Evolutionary conservation across 1,140 invertebrate genomes (phyloP).

Genomic region (Ruditapes philippinarum): DNA sequence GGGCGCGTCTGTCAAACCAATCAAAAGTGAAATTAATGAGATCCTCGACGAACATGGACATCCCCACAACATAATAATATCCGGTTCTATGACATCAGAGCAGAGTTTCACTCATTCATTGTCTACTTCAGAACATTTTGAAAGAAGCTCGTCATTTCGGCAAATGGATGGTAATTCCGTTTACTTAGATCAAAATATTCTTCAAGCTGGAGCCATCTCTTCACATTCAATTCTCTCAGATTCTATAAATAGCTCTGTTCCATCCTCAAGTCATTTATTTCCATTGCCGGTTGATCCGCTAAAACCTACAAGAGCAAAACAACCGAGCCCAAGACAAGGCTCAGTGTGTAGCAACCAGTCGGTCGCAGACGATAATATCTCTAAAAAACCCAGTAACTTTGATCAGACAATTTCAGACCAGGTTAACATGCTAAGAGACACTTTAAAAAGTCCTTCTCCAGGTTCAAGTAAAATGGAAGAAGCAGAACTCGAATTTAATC

Average conservation of each 20-base stretch:
- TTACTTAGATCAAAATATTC: background rate
- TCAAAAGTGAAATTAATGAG: background rate
- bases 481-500: background rate
- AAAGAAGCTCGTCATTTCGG: background rate
- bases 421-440: slow-evolving; percentile 34
- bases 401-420: slow-evolving; percentile 58
- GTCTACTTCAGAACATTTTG: background rate
- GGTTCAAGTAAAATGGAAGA: slow-evolving; percentile 36
- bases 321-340: background rate
- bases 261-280: background rate
- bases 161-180: background rate
- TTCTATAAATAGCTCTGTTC: background rate
- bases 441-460: slow-evolving; percentile 35
- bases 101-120: background rate
- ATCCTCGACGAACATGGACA: background rate
- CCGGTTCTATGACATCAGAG: background rate
- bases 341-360: background rate
- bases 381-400: slow-evolving; percentile 16
- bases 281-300: background rate
- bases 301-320: background rate
- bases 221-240: background rate
- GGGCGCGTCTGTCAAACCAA: background rate
- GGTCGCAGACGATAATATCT: background rate
- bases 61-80: background rate
- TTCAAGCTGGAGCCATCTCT: background rate